A percentile compares a stretch with the other conserved stretches of the same genome.
Evolutionary conservation across 2,113 vertebrate species (phyloP).

Genomic region (Stegostoma tigrinum): DNA sequence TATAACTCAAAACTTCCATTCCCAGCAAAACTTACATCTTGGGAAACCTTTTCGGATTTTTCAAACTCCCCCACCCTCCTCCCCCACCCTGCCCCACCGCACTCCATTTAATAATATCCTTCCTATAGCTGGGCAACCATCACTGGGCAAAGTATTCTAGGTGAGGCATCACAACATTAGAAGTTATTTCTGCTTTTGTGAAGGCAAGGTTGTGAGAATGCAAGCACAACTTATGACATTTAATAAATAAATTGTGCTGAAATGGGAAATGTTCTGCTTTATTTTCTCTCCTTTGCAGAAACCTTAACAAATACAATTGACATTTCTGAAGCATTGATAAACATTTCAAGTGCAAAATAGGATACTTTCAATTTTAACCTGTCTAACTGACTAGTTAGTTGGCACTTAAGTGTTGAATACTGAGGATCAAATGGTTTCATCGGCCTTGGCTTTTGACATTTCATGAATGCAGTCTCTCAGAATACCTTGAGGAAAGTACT

Average conservation of each 20-base stretch:
- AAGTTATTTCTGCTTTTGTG: not conserved
- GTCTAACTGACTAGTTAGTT: not conserved
- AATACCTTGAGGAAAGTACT: not conserved
- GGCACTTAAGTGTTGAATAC: not conserved
- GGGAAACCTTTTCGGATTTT: no score
- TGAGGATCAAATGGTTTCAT: not conserved
- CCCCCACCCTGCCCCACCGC: no score
- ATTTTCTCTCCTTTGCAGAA: not conserved
- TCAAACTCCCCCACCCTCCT: no score
- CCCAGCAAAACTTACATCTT: no score
- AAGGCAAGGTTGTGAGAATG: not conserved
- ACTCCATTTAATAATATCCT: no score
- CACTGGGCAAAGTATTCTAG: no score
- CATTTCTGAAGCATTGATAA: constrained; percentile 28
- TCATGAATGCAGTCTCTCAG: not conserved
- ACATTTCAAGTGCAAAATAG: constrained; percentile 12
- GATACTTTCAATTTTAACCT: constrained; percentile 12
- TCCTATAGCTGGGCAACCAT: no score
- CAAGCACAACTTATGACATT: not conserved
- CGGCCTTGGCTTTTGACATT: not conserved
- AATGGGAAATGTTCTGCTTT: not conserved
- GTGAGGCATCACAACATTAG: no score
- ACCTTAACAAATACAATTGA: constrained; percentile 5
- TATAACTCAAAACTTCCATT: no score
- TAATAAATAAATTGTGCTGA: not conserved